Conservation (phyloP, 2,113 vertebrate genomes). For the Parus major region DNA sequence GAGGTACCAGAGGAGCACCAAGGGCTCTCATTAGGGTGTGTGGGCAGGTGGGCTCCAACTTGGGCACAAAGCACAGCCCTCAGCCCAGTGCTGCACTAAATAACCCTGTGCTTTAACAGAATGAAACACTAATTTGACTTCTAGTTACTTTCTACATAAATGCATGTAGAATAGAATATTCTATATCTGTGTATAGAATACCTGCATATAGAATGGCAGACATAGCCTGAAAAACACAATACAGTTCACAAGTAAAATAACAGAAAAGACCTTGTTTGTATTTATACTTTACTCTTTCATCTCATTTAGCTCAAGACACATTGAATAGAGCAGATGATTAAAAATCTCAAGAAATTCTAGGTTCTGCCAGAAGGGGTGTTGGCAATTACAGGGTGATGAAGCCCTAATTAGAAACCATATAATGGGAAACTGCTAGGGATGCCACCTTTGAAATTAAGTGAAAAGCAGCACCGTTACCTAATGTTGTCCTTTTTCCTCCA, state of each 20-base stretch:
- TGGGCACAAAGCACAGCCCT: background rate
- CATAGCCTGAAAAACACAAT: background rate
- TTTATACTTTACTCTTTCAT: background rate
- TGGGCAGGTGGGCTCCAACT: background rate
- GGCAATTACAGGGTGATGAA: background rate
- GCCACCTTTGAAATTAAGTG: background rate
- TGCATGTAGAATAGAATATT: too few relatives aligned
- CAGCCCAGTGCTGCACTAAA: background rate
- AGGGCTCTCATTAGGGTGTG: fast-evolving
- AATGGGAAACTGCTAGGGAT: background rate
- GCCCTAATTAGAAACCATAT: background rate
- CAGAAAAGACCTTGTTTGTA: background rate
- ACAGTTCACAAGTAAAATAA: background rate
- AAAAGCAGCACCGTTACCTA: background rate
- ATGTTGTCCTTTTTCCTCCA: background rate
- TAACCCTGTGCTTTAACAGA: background rate
- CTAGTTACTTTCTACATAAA: background rate
- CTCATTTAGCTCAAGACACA: background rate
- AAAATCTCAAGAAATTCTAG: background rate
- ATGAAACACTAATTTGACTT: background rate
- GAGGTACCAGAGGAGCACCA: background rate
- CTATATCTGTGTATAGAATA: too few relatives aligned
- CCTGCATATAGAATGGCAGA: background rate
- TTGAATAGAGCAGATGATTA: background rate
- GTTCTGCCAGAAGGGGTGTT: background rate